Base-by-base conservation (phyloP, 2,797 vertebrate species). In the Sebastes ruberrimus region DNA sequence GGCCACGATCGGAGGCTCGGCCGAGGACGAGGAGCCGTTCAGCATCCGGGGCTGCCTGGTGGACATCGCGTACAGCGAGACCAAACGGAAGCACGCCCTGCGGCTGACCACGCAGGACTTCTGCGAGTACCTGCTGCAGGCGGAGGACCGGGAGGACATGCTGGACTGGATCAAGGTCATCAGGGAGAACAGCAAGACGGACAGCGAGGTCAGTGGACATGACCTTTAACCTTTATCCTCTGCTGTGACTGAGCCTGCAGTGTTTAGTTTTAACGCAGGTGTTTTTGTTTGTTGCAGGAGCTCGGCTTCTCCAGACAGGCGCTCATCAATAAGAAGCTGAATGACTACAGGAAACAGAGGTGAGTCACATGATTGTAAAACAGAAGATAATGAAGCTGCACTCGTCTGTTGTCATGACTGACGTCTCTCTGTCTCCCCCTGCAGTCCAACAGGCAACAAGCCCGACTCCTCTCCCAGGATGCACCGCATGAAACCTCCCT, bases 121-220 rank as follows among this genome's bases (percentile, higher is more conserved):
- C 96, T 99, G 98, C 92, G 98, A 99, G 96, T 99, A 99, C 96
- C 97, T 99, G 95, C 97, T 99, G 95, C 98, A 99, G 96, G 98
- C 98, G 28, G 98, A 99, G 95, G 97, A 98, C 95, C 95, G 97
- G 69, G 98, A 99, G 84, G 98, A 99, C 95, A 99, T 99, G 98
- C 96, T 99, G 95, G 96, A 96, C 92, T 99, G 98, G 98, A 98
- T 99, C 90, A 97, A 97, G 94, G 97, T 96, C 92, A 99, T 99
- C 95, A 95, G 97, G 77, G 98, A 99, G 87, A 97, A 97, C 95
- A 97, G 97, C 97, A 98, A 98, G 96, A 97, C 96, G 1, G 98
- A 99, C 95, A 98, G 94, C 80, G 98, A 99, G 98, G 98, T 99
- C 93, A 96, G 96, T 84, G 86, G 88, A 20, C 64, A 7, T 42